Percentiles rank a stretch among this genome's conserved stretches.
These are phyloP conservation scores for Porites lobata DNA, from an alignment of 92 coral and sea anemone genomes.

Conservation along the genomic window DNA sequence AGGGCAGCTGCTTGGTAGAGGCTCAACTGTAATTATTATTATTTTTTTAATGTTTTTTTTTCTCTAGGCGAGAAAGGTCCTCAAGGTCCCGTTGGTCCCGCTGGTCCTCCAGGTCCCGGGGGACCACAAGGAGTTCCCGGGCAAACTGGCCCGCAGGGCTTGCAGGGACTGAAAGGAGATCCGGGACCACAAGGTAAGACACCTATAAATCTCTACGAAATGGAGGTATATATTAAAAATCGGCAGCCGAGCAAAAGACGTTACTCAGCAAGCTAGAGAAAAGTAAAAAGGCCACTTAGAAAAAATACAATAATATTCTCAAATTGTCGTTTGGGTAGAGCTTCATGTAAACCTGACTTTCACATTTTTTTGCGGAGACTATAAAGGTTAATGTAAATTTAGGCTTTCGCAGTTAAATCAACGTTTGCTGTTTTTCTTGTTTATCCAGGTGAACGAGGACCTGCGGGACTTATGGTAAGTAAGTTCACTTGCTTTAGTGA, in stretches of 20 bases:
- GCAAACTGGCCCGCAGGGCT: constrained; percentile 54
- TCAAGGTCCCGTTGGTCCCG: constrained; percentile 49
- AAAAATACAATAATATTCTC: too few species aligned
- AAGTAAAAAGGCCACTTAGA: too few species aligned
- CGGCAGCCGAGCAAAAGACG: too few species aligned
- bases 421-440: background rate
- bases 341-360: too few species aligned
- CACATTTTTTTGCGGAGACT: too few species aligned
- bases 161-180: constrained; percentile 53
- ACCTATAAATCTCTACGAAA: background rate
- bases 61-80: constrained; percentile 50
- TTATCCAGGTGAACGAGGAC: constrained; percentile 40
- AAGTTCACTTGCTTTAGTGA: background rate
- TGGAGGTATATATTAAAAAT: too few species aligned
- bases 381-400: background rate
- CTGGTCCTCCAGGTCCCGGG: constrained; percentile 49
- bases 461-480: constrained; percentile 43
- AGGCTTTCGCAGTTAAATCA: background rate
- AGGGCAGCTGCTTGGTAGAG: too few species aligned
- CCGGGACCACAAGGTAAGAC: constrained; percentile 26
- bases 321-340: too few species aligned
- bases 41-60: background rate
- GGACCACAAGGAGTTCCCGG: constrained; percentile 60
- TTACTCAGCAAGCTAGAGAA: too few species aligned
- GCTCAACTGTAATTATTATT: too few species aligned